These are phyloP conservation scores for Halictus quadricinctus DNA, from an alignment of 2,888 invertebrate species.

Conservation along the genomic window DNA sequence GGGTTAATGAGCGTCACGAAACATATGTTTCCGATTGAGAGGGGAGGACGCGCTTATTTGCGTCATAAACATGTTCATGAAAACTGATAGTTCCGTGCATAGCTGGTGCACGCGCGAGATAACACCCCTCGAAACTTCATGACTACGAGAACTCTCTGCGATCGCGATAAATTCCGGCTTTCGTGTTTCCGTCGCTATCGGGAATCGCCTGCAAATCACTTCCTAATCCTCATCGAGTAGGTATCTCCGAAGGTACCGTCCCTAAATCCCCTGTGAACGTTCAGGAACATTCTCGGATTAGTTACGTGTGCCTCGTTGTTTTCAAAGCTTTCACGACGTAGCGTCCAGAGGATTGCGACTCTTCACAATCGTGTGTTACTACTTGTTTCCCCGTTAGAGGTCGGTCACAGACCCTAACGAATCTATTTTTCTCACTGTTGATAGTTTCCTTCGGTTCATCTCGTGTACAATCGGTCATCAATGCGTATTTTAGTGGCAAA, in stretches of 20 bases:
- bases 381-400: background rate
- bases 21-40: constrained; percentile 54
- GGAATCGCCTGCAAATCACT: constrained; percentile 76
- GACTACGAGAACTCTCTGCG: constrained; percentile 71
- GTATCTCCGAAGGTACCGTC: constrained; percentile 67
- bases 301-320: constrained; percentile 58
- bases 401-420: background rate
- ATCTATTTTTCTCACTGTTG: background rate
- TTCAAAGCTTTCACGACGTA: constrained; percentile 29
- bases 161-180: constrained; percentile 78
- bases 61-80: constrained; percentile 66
- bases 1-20: constrained; percentile 60
- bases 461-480: background rate
- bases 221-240: constrained; percentile 75
- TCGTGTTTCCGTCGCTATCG: constrained; percentile 75
- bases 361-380: background rate
- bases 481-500: background rate
- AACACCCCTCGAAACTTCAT: constrained; percentile 70
- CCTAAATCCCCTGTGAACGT: constrained; percentile 67
- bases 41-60: constrained; percentile 61
- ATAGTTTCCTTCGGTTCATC: background rate
- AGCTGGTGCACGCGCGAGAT: constrained; percentile 70
- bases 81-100: constrained; percentile 70
- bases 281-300: constrained; percentile 56
- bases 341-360: background rate